Conservation (phyloP, 2,888 invertebrate genomes). For the Aromia moschata region DNA sequence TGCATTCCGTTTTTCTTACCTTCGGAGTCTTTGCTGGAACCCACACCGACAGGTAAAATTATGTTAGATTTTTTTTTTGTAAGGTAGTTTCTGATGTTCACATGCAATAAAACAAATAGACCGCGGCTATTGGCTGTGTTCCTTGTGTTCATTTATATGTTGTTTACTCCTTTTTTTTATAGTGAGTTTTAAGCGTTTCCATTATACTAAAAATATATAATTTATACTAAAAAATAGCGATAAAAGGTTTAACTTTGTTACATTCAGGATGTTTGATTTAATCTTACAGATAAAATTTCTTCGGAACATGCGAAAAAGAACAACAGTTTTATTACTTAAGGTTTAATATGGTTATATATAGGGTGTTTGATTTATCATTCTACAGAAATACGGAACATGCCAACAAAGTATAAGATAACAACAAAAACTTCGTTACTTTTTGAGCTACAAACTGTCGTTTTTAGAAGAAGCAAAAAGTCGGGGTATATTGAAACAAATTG, state of each 20-base stretch:
- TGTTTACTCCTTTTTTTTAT: too few relatives aligned
- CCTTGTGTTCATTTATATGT: slow-evolving; percentile 56
- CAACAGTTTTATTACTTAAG: too few relatives aligned
- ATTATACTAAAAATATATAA: slow-evolving; percentile 40
- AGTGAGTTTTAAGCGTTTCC: too few relatives aligned
- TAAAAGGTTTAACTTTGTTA: neutral
- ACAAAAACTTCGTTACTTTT: too few relatives aligned
- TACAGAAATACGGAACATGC: too few relatives aligned
- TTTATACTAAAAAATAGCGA: neutral
- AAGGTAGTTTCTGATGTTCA: slow-evolving; percentile 60
- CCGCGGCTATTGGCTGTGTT: slow-evolving; percentile 49
- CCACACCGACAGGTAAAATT: slow-evolving; percentile 58
- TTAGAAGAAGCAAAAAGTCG: too few relatives aligned
- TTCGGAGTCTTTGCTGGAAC: slow-evolving; percentile 51
- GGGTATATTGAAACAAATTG: too few relatives aligned
- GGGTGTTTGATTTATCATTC: too few relatives aligned
- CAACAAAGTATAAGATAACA: too few relatives aligned
- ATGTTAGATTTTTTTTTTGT: slow-evolving; percentile 54
- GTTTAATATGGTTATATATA: too few relatives aligned
- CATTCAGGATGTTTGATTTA: neutral
- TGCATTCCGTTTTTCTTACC: slow-evolving; percentile 55
- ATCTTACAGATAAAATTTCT: too few relatives aligned
- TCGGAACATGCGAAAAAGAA: neutral
- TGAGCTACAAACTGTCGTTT: too few relatives aligned
- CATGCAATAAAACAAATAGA: slow-evolving; percentile 59